Conservation (phyloP, 2,113 vertebrate genomes). For the Paracanthobrama guichenoti region DNA sequence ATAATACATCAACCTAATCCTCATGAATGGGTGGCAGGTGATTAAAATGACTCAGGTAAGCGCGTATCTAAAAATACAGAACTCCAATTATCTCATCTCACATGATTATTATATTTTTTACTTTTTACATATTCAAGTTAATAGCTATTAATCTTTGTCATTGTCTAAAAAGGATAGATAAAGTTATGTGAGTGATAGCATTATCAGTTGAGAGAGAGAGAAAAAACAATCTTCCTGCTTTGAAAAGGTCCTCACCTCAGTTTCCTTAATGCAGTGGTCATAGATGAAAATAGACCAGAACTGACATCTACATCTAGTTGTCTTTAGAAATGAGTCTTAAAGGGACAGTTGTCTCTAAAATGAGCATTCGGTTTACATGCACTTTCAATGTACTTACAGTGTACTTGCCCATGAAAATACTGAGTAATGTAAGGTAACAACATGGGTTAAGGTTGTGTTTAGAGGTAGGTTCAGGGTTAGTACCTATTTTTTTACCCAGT, state of each 20-base stretch:
- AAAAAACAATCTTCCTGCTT: background rate
- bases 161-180: background rate
- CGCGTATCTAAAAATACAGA: constrained; percentile 22
- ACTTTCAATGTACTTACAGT: too few relatives aligned
- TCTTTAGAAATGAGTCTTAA: background rate
- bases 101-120: constrained; percentile 13
- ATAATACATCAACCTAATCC: constrained; percentile 43
- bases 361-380: too few relatives aligned
- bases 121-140: constrained; percentile 1
- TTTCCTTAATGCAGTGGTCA: background rate
- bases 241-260: background rate
- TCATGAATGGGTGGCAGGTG: constrained; percentile 45
- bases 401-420: too few relatives aligned
- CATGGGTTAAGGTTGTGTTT: too few relatives aligned
- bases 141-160: constrained; percentile 4
- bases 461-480: too few relatives aligned
- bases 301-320: constrained; percentile 5
- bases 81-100: constrained; percentile 12
- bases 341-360: background rate
- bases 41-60: constrained; percentile 39
- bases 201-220: constrained; percentile 17
- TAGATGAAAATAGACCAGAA: constrained; percentile 18
- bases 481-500: too few relatives aligned
- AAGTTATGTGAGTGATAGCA: constrained; percentile 1
- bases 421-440: too few relatives aligned